Evolutionary conservation across 2,797 vertebrate genomes (phyloP), one percentile per base, ranked within the genome.

Genomic region (Pelodytes ibericus): DNA sequence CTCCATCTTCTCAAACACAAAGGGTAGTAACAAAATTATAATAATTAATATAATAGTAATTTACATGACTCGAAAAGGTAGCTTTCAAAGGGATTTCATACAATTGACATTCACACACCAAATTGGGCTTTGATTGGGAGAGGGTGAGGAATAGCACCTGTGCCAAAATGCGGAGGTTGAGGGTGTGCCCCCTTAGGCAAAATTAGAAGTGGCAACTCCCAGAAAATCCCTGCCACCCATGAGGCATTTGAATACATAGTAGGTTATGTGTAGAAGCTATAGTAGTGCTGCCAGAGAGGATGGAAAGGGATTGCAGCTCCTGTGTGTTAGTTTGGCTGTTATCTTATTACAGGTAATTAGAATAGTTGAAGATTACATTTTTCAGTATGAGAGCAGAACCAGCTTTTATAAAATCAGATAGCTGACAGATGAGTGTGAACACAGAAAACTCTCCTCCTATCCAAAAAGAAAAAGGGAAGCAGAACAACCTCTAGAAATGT

Each of bases 381-480:
- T 74, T 20, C 20, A 53, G 59, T 27, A 18, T 44, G 62, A 65
- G 33, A 66, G 53, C 36, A 58, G 60, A 16, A 16, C 10, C 16
- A 13, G 18, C 58, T 62, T 47, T 26, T 4, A 16, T 22, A 29
- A 58, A 22, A 49, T 25, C 6, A 3, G n/a, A 36, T 8, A 36
- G 30, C 7, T n/a, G 15, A 31, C 60, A 39, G 60, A 15, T n/a
- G 71, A 33, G 22, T 22, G 22, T 18, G 24, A 33, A 22, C 15
- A 25, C 4, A 9, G 2, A 57, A 26, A 73, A 56, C 27, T 39
- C 61, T 16, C 60, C 62, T 26, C 16, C 4, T 41, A 18, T 41
- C 51, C n/a, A 31, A 2, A n/a, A 65, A 47, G 65, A 7, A 44
- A 74, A 20, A 44, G 27, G 71, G 71, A 74, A 58, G 61, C 33